A percentile compares a stretch with the other conserved stretches of the same genome.
These are phyloP conservation scores for Chrysotoxum bicinctum DNA, from an alignment of 2,888 invertebrate genomes.

Conservation along the genomic window DNA sequence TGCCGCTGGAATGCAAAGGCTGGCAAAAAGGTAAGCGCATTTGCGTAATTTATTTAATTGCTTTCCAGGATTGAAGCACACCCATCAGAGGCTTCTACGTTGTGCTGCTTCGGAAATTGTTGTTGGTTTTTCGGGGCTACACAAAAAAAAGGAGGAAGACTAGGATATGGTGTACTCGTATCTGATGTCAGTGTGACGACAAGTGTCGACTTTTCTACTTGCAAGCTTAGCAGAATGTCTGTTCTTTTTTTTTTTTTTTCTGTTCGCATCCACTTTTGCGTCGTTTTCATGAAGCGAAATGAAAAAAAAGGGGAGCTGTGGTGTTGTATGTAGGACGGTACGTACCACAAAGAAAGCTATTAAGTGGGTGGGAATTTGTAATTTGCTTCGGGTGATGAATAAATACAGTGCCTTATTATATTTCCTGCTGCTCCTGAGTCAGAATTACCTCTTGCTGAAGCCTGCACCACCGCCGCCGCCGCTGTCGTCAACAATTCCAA, in stretches of 20 bases:
- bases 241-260: constrained; percentile 1
- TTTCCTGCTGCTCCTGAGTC: constrained; percentile 20
- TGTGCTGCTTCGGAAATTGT: not conserved
- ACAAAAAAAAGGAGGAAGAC: not conserved
- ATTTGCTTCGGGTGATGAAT: constrained; percentile 63
- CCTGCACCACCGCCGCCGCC: not conserved
- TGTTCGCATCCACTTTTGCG: not conserved
- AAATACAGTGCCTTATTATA: constrained; percentile 38
- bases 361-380: constrained; percentile 65
- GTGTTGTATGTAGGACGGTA: not conserved
- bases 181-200: constrained; percentile 9
- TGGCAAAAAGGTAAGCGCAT: constrained; percentile 82
- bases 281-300: constrained; percentile 21
- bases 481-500: not conserved
- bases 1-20: constrained; percentile 86
- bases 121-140: not conserved
- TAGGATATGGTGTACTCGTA: not conserved
- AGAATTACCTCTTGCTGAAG: not conserved
- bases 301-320: not conserved
- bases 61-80: constrained; percentile 47
- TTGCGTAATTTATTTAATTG: constrained; percentile 73
- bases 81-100: not conserved
- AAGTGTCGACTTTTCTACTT: constrained; percentile 25
- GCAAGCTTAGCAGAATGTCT: constrained; percentile 59
- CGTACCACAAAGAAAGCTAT: constrained; percentile 59